Evolutionary conservation across 2,888 invertebrate species (phyloP).

Genomic region (Troilus luridus): DNA sequence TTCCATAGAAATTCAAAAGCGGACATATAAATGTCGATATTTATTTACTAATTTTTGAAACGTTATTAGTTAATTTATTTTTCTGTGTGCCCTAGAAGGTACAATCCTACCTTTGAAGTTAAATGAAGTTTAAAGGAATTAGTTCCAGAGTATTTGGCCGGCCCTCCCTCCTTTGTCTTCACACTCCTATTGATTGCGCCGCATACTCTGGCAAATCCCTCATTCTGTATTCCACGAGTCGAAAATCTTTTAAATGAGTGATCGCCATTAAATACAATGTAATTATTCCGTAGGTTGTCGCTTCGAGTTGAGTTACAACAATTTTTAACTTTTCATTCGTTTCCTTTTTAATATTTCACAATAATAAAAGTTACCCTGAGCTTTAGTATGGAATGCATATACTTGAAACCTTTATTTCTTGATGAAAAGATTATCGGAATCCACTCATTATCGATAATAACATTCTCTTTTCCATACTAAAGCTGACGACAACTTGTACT

Average conservation of each 20-base stretch:
- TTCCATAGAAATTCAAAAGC: not conserved
- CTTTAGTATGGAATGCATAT: too few species aligned
- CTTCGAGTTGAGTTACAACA: too few species aligned
- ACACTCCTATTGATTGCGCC: not conserved
- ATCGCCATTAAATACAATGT: not conserved
- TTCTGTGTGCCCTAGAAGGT: not conserved
- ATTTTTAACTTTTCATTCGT: too few species aligned
- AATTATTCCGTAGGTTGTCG: too few species aligned
- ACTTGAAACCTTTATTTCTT: too few species aligned
- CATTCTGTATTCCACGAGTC: not conserved
- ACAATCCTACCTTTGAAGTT: slow-evolving; percentile 53
- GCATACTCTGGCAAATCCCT: not conserved
- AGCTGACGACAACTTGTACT: too few species aligned
- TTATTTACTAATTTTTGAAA: not conserved
- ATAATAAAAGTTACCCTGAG: too few species aligned
- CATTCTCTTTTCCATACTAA: too few species aligned
- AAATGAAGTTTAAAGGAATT: slow-evolving; percentile 49
- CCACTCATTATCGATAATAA: too few species aligned
- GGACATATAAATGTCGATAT: not conserved
- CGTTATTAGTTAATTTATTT: slow-evolving; percentile 30
- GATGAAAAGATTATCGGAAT: too few species aligned
- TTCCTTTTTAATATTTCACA: too few species aligned
- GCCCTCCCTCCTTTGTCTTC: slow-evolving; percentile 14
- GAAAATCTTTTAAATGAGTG: not conserved
- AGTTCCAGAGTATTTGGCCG: slow-evolving; percentile 50